Evolutionary conservation across 2,113 vertebrate species (phyloP), one percentile per base, ranked within the genome.

Genomic region (Cyprinodon variegatus): DNA sequence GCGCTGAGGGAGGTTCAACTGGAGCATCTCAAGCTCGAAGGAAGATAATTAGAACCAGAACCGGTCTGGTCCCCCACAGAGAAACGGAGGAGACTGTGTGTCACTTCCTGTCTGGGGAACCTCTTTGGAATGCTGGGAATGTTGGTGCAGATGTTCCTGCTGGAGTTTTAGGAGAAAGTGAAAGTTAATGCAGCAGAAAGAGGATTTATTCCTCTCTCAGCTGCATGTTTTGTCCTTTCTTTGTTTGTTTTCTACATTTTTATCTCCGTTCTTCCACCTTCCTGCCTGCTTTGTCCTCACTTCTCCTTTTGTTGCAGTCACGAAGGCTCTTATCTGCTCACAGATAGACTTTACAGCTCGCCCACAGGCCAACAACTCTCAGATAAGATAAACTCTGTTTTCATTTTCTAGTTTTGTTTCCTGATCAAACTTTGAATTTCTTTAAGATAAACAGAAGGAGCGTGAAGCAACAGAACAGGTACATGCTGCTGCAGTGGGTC

Each of bases 91-190:
- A 36, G 37, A 29, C 29, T 22, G 60, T 41, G 65, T 46, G 67
- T 76, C 75, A 69, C 68, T 76, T 86, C 86, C 81, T 87, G 85
- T 79, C 77, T 43, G 4, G 72, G 81, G 53, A 68, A 68, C 72
- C 77, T 78, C 77, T 76, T 43, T 43, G 90, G 89, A 88, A 90
- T 90, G 75, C 61, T 57, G 79, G 84, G 87, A 92, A 89, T 90
- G 88, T 87, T 84, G 76, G 67, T 59, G 84, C 79, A 77, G 61
- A 48, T 78, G 41, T 45, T 69, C 70, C 38, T 40, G 48, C 63
- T 61, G 61, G 10, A 40, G 15, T 0, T 76, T 66, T 68, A 43
- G 40, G 46, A 69, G n/a, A 75, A 84, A 86, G 71, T 75, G 72
- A 72, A 82, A 75, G 70, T 67, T 8, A 29, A 29, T 29, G 29